These are phyloP conservation scores for Grammomys dolichurus DNA, from an alignment of 2,113 vertebrate genomes.

Conservation along the genomic window DNA sequence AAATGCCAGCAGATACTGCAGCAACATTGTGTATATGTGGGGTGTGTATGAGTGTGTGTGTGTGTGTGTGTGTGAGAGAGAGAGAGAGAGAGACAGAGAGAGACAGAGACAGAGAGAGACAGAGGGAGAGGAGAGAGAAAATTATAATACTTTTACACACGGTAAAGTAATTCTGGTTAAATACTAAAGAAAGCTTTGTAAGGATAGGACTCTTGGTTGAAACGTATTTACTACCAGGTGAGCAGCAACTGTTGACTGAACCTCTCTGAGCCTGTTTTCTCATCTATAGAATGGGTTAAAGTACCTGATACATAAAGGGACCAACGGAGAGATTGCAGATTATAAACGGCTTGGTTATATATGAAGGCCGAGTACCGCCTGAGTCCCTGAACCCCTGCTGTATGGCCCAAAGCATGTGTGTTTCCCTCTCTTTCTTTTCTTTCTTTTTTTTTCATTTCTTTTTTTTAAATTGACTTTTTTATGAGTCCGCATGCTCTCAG, in stretches of 20 bases:
- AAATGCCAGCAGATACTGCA: slow-evolving; percentile 62
- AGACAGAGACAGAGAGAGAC: background rate
- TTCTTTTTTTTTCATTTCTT: background rate
- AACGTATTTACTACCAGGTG: background rate
- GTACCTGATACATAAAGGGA: background rate
- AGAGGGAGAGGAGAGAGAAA: background rate
- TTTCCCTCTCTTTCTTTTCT: slow-evolving; percentile 63
- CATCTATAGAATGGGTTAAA: slow-evolving; percentile 43
- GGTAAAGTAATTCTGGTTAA: background rate
- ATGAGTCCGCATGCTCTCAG: slow-evolving; percentile 93
- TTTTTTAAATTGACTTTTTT: slow-evolving; percentile 44
- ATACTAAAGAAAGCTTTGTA: background rate
- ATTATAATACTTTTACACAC: background rate
- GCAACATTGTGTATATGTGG: background rate
- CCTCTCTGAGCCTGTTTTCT: background rate
- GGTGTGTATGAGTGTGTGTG: background rate
- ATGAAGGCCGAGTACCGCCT: background rate
- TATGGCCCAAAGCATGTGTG: slow-evolving; percentile 85
- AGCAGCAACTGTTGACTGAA: background rate
- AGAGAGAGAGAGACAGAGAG: background rate
- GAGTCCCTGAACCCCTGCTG: slow-evolving; percentile 57
- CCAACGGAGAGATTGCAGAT: background rate
- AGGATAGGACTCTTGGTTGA: background rate
- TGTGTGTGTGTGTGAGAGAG: background rate
- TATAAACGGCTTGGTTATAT: slow-evolving; percentile 10